Evolutionary conservation across 1,140 invertebrate genomes (phyloP), one percentile per base, ranked within the genome.

Genomic region (Drusus annulatus): DNA sequence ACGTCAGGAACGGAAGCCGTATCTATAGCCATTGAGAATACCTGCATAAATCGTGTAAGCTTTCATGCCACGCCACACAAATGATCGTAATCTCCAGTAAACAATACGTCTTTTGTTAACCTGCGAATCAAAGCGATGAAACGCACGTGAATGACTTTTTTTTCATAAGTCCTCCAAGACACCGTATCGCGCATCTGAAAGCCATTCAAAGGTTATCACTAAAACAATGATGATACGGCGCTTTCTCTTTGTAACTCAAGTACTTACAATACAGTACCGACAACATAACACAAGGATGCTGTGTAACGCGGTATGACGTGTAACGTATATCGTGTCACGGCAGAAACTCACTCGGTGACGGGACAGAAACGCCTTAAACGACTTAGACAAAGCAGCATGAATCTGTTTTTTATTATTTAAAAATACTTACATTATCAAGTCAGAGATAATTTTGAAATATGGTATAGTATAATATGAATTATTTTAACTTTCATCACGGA

Each of bases 91-190:
- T 45, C 36, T 45, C 36, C 36, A 28, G 25, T 16, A 31, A 65
- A 65, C 62, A 65, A 65, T 65, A 25, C 21, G 16, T n/a, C 62
- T 65, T 25, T 65, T 65, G 62, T 65, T 28, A 65, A 65, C 62
- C 28, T 65, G 62, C n/a, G 62, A 65, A 65, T 65, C 62, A 65
- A 65, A 65, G 62, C 62, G 19, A 65, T 25, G n/a, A n/a, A n/a
- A 2, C 28, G 25, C 28, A 25, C 7, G 21, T 31, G 62, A 65
- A 65, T 65, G 62, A 65, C 36, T 16, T 65, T 65, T 65, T 25
- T 21, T 31, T n/a, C 21, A 28, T 31, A 25, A 65, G 13, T 65
- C 28, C 62, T 25, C 6, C 21, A 31, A 65, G 62, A 21, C 21
- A 13, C 1, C 21, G 62, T 28, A 65, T 65, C 62, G 13, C 62